Evolutionary conservation across 2,888 invertebrate species (phyloP), one percentile per base, ranked within the genome.

Genomic region (Sussaba pulchella): DNA sequence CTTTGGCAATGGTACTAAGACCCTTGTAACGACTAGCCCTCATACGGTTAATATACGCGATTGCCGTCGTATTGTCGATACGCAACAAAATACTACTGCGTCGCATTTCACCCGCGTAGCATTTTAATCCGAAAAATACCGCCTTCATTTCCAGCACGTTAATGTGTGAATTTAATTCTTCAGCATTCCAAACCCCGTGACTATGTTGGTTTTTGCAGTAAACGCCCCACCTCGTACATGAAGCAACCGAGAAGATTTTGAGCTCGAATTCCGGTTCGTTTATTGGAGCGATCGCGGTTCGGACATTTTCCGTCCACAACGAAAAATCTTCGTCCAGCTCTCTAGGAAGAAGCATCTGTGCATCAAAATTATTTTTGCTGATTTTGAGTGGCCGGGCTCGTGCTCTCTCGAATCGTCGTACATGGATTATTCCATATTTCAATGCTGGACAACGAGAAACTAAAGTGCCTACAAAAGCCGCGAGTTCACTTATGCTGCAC

Each of bases 181-280:
- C 12, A 12, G 8, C 39, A 12, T 19, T 50, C 78, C 78, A 78
- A 19, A 61, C 59, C 2, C 78, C 83, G 43, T 83, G 31, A 6
- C 50, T 57, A 3, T 45, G 45, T 10, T 43, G 14, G 3, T 26
- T 36, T 47, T 45, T 59, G 9, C 17, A 57, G 52, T 47, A 67
- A 1, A 43, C 59, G 1, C 67, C 67, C 67, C 67, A 75, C 10
- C 67, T 57, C 1, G 74, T 61, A 3, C 41, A 6, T 41, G 64
- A 73, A 9, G 61, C 75, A 10, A 59, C 67, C 6, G 67, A 43
- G 57, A 75, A 71, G 24, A 75, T 59, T 14, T 75, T 59, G 8
- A 52, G 50, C 2, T 64, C 31, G 17, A 43, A 64, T 3, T 10
- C n/a, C 36, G 36, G 39, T 5, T 59, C 39, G 59, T 10, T 59